Percentiles rank a stretch among this genome's conserved stretches.
phyloP scores from a whole-genome alignment of 2,797 vertebrate species.

The Scolopax bukidnonensis region DNA sequence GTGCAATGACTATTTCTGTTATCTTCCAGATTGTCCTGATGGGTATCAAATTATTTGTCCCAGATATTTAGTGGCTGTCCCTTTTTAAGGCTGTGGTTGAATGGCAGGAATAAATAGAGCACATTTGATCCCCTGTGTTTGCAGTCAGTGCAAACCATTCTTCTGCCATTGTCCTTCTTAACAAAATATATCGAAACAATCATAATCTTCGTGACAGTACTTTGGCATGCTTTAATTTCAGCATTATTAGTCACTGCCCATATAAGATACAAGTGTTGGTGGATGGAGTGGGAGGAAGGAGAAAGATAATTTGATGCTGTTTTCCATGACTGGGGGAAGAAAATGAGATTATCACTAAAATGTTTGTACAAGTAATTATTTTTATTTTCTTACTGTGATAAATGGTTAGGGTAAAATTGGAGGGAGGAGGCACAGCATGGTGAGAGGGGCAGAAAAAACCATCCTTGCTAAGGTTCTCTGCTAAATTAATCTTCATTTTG shows the following conservation, averaged over 20 bases:
- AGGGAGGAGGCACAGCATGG: background rate
- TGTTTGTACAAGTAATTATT: slow-evolving; percentile 13
- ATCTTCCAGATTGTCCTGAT: background rate
- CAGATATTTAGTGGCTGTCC: background rate
- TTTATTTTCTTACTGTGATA: slow-evolving; percentile 18
- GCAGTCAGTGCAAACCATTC: background rate
- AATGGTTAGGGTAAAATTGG: background rate
- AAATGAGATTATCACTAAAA: slow-evolving; percentile 7
- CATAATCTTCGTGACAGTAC: background rate
- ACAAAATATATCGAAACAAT: background rate
- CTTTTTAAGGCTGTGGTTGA: slow-evolving; percentile 19
- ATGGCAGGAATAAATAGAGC: slow-evolving; percentile 56
- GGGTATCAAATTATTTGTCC: slow-evolving; percentile 12
- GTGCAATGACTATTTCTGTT: background rate
- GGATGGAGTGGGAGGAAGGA: slow-evolving; percentile 14
- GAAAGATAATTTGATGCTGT: slow-evolving; percentile 1
- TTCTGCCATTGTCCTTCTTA: background rate
- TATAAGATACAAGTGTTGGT: background rate
- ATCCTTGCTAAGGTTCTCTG: background rate
- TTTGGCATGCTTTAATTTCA: slow-evolving; percentile 13
- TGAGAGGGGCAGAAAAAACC: background rate
- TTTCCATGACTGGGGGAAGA: background rate
- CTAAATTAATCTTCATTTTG: background rate
- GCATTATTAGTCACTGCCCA: slow-evolving; percentile 18
- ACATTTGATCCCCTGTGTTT: slow-evolving; percentile 30